Percentiles rank a stretch among this genome's conserved stretches.
Evolutionary conservation across 1,140 invertebrate species (phyloP).

Genomic region (Bombus sylvicola): DNA sequence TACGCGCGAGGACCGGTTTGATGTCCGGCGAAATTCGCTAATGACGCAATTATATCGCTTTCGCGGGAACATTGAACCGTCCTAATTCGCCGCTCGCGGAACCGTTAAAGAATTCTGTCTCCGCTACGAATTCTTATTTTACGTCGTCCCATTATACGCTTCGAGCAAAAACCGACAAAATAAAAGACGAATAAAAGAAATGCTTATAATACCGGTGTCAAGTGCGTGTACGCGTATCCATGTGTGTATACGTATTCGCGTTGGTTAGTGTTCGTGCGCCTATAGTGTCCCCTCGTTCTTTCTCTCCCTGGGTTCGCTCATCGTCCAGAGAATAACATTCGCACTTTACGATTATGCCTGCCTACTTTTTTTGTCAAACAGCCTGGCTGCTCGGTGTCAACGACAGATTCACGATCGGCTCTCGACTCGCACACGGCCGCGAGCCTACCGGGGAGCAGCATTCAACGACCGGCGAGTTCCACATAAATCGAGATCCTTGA

Average conservation of each 20-base stretch:
- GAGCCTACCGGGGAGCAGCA: conserved; percentile 34
- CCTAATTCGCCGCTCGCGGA: conserved; percentile 43
- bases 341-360: conserved; percentile 70
- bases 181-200: conserved; percentile 1
- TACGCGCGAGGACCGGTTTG: conserved; percentile 23
- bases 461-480: conserved; percentile 53
- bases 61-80: conserved; percentile 47
- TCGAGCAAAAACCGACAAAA: conserved; percentile 5
- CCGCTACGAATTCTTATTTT: conserved; percentile 54
- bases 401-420: conserved; percentile 68
- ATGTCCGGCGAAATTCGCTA: conserved; percentile 48
- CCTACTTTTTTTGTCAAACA: conserved; percentile 64
- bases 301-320: conserved; percentile 54
- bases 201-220: conserved; percentile 1
- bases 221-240: neutral
- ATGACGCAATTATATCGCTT: conserved; percentile 57
- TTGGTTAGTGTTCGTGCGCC: neutral
- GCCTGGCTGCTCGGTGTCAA: conserved; percentile 60
- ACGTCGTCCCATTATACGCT: conserved; percentile 48
- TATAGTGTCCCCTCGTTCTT: conserved; percentile 49
- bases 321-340: conserved; percentile 70
- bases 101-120: conserved; percentile 54
- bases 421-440: conserved; percentile 11
- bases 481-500: conserved; percentile 60
- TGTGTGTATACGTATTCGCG: neutral